phyloP scores from a whole-genome alignment of 2,797 vertebrate genomes.

The Graptemys geographica region DNA sequence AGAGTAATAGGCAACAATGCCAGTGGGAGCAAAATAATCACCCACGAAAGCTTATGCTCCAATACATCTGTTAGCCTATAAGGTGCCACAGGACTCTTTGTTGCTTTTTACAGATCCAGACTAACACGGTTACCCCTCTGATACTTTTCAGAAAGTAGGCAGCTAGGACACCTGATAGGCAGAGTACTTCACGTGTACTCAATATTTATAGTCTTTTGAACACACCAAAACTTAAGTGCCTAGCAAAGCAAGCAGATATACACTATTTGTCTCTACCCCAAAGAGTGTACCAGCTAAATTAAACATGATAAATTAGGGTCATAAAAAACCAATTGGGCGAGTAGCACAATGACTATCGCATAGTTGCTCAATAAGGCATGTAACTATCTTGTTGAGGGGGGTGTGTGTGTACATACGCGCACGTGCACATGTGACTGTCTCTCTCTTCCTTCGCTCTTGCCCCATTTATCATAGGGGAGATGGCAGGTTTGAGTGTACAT shows the following conservation, averaged over 20 bases:
- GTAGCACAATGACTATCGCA: not conserved
- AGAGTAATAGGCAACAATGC: not conserved
- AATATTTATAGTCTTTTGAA: not conserved
- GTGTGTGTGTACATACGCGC: no score
- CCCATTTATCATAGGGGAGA: not conserved
- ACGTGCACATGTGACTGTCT: not conserved
- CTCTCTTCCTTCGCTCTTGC: not conserved
- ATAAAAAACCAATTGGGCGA: not conserved
- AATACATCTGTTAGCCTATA: no score
- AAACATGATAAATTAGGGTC: constrained; percentile 4
- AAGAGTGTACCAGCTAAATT: not conserved
- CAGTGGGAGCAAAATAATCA: not conserved
- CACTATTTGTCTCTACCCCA: not conserved
- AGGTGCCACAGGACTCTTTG: no score
- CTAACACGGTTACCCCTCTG: no score
- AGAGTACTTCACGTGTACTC: not conserved
- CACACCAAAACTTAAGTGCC: not conserved
- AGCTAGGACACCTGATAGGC: not conserved
- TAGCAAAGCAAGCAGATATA: not conserved
- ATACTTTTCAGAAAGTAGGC: not conserved
- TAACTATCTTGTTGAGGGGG: not conserved
- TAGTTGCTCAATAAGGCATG: not conserved
- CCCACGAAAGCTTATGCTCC: no score
- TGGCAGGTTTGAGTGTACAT: not conserved
- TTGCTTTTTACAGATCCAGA: no score